Percentiles rank a stretch among this genome's conserved stretches.
phyloP scores from a whole-genome alignment of 2,888 invertebrate genomes.

The Eugnorisma glareosa region DNA sequence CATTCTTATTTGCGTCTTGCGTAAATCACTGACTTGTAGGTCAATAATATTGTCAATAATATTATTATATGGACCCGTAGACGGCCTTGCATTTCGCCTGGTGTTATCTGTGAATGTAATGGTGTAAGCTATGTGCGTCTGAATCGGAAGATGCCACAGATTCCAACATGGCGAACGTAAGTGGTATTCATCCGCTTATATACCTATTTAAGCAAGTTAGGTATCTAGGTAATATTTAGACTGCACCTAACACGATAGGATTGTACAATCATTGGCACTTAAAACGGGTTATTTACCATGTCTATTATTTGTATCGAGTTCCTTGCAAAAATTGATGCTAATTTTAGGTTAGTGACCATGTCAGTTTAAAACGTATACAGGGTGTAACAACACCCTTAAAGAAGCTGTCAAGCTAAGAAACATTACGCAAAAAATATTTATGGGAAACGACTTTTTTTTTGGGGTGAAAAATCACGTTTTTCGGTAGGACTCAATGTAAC shows the following conservation, averaged over 20 bases:
- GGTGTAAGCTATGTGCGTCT: neutral
- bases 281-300: neutral
- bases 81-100: neutral
- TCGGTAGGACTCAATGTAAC: no score
- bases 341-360: neutral
- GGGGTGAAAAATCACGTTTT: no score
- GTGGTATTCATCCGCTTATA: neutral
- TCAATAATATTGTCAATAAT: no score
- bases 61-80: no score
- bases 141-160: slow-evolving; percentile 3
- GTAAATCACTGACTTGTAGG: neutral
- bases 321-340: neutral
- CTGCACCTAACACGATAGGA: neutral
- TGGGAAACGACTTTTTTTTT: no score
- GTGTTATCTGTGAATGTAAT: neutral
- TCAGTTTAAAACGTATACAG: neutral
- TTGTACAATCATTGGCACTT: neutral
- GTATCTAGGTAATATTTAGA: neutral
- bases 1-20: neutral
- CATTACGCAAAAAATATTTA: no score
- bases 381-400: no score
- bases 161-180: neutral
- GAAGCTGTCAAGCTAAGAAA: no score
- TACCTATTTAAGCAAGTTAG: neutral
- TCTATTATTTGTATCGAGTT: neutral